Conservation (phyloP, 2,888 invertebrate genomes). For the Conops quadrifasciatus region DNA sequence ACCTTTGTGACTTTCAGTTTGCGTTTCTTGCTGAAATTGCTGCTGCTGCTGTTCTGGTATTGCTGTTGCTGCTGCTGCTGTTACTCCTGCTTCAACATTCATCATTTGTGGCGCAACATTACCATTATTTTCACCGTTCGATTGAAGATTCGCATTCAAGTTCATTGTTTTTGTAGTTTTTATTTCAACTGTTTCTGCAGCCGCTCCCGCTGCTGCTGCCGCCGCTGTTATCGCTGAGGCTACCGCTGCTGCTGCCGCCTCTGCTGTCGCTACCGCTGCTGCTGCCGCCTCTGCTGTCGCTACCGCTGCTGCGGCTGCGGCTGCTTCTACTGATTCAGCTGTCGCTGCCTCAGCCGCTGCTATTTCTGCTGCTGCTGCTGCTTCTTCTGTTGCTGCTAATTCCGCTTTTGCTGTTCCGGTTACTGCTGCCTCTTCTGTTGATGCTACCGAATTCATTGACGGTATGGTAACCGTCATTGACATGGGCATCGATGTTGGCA, state of each 20-base stretch:
- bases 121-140: constrained; percentile 48
- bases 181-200: background rate
- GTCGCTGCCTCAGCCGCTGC: background rate
- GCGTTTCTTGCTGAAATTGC: constrained; percentile 34
- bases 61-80: constrained; percentile 41
- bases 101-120: constrained; percentile 27
- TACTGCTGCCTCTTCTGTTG: constrained; percentile 4
- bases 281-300: background rate
- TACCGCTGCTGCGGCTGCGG: constrained; percentile 17
- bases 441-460: background rate
- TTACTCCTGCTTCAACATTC: background rate
- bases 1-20: constrained; percentile 46
- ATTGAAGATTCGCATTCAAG: constrained; percentile 10
- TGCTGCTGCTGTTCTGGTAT: constrained; percentile 39
- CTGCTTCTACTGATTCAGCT: constrained; percentile 4
- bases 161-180: constrained; percentile 2
- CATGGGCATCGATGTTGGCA: constrained; percentile 19
- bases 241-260: constrained; percentile 14
- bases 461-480: constrained; percentile 3
- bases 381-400: constrained; percentile 7
- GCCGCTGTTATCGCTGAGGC: constrained; percentile 37
- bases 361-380: background rate
- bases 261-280: background rate
- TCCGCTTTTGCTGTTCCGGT: constrained; percentile 13
- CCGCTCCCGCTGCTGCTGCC: constrained; percentile 40